Conservation (phyloP, 1,140 invertebrate genomes). For the Odontomachus brunneus region DNA sequence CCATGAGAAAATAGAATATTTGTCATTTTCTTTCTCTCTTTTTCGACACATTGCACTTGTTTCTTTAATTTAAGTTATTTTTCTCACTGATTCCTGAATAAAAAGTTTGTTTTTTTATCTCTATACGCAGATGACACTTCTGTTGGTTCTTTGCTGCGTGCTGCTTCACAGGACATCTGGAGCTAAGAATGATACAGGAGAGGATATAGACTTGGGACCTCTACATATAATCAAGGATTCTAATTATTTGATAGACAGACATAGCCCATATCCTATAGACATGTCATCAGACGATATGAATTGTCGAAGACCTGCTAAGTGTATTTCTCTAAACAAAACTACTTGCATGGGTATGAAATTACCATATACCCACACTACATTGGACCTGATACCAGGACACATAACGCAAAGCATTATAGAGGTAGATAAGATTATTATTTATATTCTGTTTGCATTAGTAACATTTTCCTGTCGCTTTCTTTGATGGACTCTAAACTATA, state of each 20-base stretch:
- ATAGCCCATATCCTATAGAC: constrained; percentile 78
- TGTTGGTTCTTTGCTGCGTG: constrained; percentile 62
- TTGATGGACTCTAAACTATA: too few species aligned
- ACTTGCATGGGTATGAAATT: constrained; percentile 92
- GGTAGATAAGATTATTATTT: constrained; percentile 75
- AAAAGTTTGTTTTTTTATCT: background rate
- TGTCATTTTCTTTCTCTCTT: background rate
- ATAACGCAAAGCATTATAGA: constrained; percentile 88
- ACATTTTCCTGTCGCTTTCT: background rate
- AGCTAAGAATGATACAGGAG: constrained; percentile 77
- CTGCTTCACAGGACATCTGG: constrained; percentile 61
- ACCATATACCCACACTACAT: constrained; percentile 90
- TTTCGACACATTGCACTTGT: background rate
- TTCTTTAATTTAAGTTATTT: background rate
- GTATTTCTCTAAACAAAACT: constrained; percentile 87
- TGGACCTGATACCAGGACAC: constrained; percentile 90
- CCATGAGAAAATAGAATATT: background rate
- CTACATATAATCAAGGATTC: constrained; percentile 78
- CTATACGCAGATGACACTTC: constrained; percentile 72
- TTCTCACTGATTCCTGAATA: background rate
- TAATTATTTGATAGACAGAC: constrained; percentile 75
- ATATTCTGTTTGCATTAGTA: constrained; percentile 7
- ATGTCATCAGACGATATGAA: constrained; percentile 76
- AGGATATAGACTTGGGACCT: constrained; percentile 69
- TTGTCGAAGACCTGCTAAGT: constrained; percentile 88